A percentile compares a stretch with the other conserved stretches of the same genome.
phyloP scores from a whole-genome alignment of 2,113 vertebrate genomes.

The Corythaixoides concolor region DNA sequence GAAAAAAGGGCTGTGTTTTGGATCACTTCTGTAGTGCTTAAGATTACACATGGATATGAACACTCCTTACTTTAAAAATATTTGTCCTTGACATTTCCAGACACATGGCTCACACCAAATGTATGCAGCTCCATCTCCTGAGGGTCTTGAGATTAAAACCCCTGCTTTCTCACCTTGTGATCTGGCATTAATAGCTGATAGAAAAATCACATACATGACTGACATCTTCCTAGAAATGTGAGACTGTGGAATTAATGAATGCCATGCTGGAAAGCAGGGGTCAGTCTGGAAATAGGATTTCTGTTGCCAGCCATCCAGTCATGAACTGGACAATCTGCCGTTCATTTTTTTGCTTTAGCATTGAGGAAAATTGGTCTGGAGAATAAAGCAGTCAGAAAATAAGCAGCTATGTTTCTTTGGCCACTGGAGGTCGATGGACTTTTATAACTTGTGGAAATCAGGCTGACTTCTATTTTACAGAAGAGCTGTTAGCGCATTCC shows the following conservation, averaged over 20 bases:
- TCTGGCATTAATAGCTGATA: conserved; percentile 68
- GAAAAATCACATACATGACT: conserved; percentile 65
- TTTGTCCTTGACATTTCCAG: conserved; percentile 53
- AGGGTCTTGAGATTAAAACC: conserved; percentile 66
- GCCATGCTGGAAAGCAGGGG: conserved; percentile 57
- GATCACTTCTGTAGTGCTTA: background rate
- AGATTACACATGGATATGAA: background rate
- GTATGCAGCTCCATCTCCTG: conserved; percentile 47
- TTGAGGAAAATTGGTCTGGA: conserved; percentile 51
- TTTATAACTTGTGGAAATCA: background rate
- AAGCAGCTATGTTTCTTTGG: background rate
- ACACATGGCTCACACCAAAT: conserved; percentile 57
- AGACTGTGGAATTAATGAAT: conserved; percentile 71
- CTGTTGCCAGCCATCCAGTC: conserved; percentile 57
- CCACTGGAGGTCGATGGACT: conserved; percentile 27
- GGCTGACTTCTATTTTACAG: background rate
- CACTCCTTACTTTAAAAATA: conserved; percentile 6
- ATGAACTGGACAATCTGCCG: conserved; percentile 57
- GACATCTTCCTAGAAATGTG: conserved; percentile 65
- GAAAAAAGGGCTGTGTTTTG: conserved; percentile 4
- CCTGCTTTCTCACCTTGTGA: conserved; percentile 51
- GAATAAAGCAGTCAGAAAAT: conserved; percentile 23
- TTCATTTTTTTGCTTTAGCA: background rate
- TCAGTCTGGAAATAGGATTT: conserved; percentile 56
- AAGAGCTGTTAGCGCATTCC: background rate